Evolutionary conservation across 2,797 vertebrate species (phyloP).

Genomic region (Typhlichthys subterraneus): DNA sequence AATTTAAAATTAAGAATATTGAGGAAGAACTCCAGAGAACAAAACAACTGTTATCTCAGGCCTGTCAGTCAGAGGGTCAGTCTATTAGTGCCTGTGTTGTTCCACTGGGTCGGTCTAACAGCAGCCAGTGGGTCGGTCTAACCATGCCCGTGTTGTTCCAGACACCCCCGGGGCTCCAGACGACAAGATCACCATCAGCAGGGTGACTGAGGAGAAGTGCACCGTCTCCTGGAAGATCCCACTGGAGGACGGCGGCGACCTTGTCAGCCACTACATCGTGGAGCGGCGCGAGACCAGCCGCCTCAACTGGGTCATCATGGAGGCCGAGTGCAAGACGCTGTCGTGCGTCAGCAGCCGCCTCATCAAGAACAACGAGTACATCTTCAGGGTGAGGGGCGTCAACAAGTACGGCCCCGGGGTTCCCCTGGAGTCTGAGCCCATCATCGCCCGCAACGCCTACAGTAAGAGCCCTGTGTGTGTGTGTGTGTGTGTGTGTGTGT

Average conservation of each 20-base stretch:
- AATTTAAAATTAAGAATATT: no score
- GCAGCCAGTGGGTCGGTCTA: no score
- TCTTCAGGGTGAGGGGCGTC: conserved; percentile 94
- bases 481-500: no score
- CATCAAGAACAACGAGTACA: conserved; percentile 97
- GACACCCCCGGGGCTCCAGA: conserved; percentile 93
- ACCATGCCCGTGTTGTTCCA: conserved; percentile 49
- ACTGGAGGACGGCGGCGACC: conserved; percentile 91
- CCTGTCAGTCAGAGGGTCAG: no score
- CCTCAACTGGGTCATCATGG: conserved; percentile 95
- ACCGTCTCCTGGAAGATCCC: conserved; percentile 93
- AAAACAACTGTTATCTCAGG: no score
- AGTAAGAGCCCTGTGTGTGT: conserved; percentile 79
- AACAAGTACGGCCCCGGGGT: conserved; percentile 95
- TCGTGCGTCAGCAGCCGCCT: conserved; percentile 90
- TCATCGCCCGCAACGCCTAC: conserved; percentile 94
- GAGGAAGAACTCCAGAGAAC: no score
- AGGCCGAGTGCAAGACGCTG: conserved; percentile 91
- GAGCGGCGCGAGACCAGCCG: conserved; percentile 98
- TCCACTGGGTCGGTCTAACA: no score
- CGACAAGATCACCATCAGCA: conserved; percentile 86
- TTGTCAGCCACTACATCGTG: conserved; percentile 88
- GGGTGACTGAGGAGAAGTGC: conserved; percentile 97
- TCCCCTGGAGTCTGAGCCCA: conserved; percentile 86
- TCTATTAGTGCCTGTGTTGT: no score